Conservation (phyloP, 2,113 vertebrate species). For the Dendropsophus ebraccatus region DNA sequence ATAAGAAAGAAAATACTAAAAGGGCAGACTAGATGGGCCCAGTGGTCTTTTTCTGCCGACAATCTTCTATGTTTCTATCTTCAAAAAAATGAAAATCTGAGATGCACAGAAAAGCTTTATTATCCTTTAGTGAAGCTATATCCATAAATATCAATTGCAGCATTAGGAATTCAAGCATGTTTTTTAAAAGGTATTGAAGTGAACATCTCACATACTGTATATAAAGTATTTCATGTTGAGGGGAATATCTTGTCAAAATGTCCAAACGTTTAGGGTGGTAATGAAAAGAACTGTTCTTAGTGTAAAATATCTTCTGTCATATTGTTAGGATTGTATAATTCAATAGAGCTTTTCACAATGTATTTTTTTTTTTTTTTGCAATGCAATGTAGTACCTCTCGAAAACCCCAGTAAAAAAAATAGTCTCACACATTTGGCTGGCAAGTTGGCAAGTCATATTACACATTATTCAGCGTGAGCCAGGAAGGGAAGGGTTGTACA, state of each 20-base stretch:
- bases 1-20: too few relatives aligned
- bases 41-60: too few relatives aligned
- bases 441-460: constrained; percentile 25
- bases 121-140: neutral
- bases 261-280: neutral
- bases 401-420: constrained; percentile 41
- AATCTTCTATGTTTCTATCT: too few relatives aligned
- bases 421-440: neutral
- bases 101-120: neutral
- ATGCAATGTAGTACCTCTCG: too few relatives aligned
- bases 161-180: neutral
- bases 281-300: constrained; percentile 19
- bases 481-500: constrained; percentile 61
- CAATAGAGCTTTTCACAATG: constrained; percentile 24
- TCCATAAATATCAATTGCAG: neutral
- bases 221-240: neutral
- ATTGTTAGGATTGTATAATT: constrained; percentile 5
- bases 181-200: constrained; percentile 1
- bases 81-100: too few relatives aligned
- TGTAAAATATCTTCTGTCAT: constrained; percentile 45
- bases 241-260: constrained; percentile 30
- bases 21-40: too few relatives aligned
- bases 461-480: constrained; percentile 57
- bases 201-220: neutral
- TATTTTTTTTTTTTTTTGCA: too few relatives aligned